A percentile compares a stretch with the other conserved stretches of the same genome.
Conservation (phyloP, 1,140 invertebrate genomes). For the Anastrepha ludens region DNA sequence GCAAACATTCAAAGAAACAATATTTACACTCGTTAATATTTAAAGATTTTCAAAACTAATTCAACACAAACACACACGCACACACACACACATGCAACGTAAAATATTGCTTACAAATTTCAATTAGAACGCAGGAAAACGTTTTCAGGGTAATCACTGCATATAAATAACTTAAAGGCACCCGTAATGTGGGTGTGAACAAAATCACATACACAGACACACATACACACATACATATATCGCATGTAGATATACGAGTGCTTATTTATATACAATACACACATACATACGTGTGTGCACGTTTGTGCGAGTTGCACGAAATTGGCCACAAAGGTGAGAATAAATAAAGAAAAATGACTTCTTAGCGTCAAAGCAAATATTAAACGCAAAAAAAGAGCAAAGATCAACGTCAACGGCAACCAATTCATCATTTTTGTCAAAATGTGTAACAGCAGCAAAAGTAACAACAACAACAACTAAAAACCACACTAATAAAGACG, state of each 20-base stretch:
- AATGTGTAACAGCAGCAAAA: conserved; percentile 50
- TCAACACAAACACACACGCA: background rate
- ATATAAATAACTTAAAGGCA: conserved; percentile 39
- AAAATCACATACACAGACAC: background rate
- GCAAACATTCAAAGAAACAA: too few relatives aligned
- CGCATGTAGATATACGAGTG: background rate
- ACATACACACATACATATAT: background rate
- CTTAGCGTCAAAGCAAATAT: background rate
- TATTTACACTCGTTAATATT: too few relatives aligned
- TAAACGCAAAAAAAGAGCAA: background rate
- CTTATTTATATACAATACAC: background rate
- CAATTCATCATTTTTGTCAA: conserved; percentile 46
- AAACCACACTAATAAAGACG: background rate
- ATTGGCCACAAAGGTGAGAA: conserved; percentile 37
- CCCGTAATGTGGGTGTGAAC: conserved; percentile 26
- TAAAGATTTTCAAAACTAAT: too few relatives aligned
- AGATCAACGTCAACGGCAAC: conserved; percentile 24
- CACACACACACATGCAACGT: background rate
- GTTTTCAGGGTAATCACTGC: conserved; percentile 12
- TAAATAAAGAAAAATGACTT: conserved; percentile 9
- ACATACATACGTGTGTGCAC: background rate
- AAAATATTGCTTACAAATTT: conserved; percentile 3
- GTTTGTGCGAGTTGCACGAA: background rate
- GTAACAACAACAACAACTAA: background rate
- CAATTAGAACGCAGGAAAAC: conserved; percentile 34